Evolutionary conservation across 2,888 invertebrate species (phyloP).

Genomic region (Spilarctia lutea): DNA sequence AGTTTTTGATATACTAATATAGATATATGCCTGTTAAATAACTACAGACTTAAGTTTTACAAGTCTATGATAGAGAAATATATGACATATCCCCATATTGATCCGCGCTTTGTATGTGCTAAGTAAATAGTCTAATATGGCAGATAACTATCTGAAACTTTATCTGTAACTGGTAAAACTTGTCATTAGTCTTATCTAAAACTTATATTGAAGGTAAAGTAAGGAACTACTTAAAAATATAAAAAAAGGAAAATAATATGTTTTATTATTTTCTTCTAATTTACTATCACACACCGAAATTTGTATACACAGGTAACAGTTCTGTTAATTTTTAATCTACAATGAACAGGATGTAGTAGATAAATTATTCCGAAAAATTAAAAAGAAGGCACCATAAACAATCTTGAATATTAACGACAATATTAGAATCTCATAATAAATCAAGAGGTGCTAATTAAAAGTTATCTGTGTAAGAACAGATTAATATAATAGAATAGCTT

Average conservation of each 20-base stretch:
- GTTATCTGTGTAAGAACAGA: slow-evolving; percentile 57
- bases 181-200: too few species aligned
- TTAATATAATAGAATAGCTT: slow-evolving; percentile 62
- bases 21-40: too few species aligned
- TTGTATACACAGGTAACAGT: not conserved
- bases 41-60: too few species aligned
- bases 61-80: too few species aligned
- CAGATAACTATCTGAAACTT: too few species aligned
- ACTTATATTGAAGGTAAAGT: not conserved
- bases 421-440: slow-evolving; percentile 44
- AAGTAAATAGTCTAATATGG: too few species aligned
- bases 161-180: too few species aligned
- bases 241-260: too few species aligned
- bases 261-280: not conserved
- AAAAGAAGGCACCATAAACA: slow-evolving; percentile 4
- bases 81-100: too few species aligned
- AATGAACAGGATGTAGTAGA: not conserved
- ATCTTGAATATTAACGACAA: slow-evolving; percentile 23
- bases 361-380: not conserved
- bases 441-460: slow-evolving; percentile 57
- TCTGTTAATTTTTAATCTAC: not conserved
- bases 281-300: not conserved
- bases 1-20: too few species aligned
- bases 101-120: too few species aligned
- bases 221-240: not conserved